Evolutionary conservation across 2,888 invertebrate species (phyloP).

Genomic region (Orthosia cruda): DNA sequence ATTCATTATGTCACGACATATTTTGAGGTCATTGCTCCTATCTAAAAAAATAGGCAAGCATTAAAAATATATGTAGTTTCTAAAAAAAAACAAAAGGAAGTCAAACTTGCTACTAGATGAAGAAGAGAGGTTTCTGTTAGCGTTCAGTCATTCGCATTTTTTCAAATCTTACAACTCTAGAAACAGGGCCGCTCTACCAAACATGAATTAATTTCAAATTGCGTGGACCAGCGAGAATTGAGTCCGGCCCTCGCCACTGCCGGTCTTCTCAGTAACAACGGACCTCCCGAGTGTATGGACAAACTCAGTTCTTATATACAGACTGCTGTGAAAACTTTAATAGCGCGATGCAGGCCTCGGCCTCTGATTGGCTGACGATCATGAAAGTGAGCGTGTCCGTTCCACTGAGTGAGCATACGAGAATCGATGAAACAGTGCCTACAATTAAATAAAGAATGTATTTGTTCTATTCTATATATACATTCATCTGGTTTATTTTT

Average conservation of each 20-base stretch:
- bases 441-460: constrained; percentile 27
- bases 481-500: not conserved
- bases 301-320: constrained; percentile 65
- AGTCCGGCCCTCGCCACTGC: constrained; percentile 89
- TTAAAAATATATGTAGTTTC: not conserved
- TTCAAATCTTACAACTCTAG: constrained; percentile 75
- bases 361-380: constrained; percentile 75
- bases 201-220: constrained; percentile 79
- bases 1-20: not conserved
- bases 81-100: constrained; percentile 82
- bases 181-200: constrained; percentile 86
- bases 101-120: constrained; percentile 89
- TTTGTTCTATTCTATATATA: not conserved
- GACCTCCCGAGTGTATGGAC: constrained; percentile 79
- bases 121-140: constrained; percentile 85
- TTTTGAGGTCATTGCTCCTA: not conserved
- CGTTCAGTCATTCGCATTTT: constrained; percentile 72
- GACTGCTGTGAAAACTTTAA: constrained; percentile 70
- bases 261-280: constrained; percentile 90
- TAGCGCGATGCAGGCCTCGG: constrained; percentile 77
- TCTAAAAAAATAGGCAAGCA: not conserved
- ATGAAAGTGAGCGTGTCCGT: constrained; percentile 62
- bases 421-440: constrained; percentile 39
- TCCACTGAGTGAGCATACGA: constrained; percentile 57
- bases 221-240: constrained; percentile 85